Evolutionary conservation across 1,140 invertebrate genomes (phyloP).

Genomic region (Choristoneura fumiferana): DNA sequence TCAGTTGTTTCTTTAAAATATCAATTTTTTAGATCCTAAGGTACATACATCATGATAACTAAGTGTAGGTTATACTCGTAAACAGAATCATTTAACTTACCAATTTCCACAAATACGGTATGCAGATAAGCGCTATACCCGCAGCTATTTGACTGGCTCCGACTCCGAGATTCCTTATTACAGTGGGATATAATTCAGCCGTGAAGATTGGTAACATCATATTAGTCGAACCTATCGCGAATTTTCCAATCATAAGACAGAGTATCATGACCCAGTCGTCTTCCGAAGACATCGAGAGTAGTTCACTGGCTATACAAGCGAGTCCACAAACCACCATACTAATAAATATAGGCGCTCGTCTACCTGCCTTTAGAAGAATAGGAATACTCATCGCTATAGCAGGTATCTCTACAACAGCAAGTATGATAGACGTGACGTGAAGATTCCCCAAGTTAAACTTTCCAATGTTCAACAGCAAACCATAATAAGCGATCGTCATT

Average conservation of each 20-base stretch:
- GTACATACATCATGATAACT: no score
- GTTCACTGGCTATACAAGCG: constrained; percentile 80
- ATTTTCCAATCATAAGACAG: constrained; percentile 83
- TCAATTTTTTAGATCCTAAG: no score
- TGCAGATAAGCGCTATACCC: constrained; percentile 83
- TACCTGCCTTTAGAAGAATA: constrained; percentile 83
- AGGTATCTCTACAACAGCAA: constrained; percentile 85
- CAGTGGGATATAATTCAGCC: constrained; percentile 86
- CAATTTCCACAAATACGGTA: constrained; percentile 86
- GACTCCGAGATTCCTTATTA: constrained; percentile 85
- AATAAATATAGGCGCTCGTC: constrained; percentile 82
- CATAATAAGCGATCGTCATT: constrained; percentile 87
- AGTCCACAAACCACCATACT: constrained; percentile 82
- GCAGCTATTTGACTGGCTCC: constrained; percentile 85
- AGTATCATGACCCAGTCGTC: constrained; percentile 80
- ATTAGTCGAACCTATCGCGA: constrained; percentile 84
- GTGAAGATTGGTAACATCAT: constrained; percentile 87
- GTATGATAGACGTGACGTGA: constrained; percentile 83
- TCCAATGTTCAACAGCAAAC: constrained; percentile 84
- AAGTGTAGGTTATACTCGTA: no score
- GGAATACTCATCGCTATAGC: constrained; percentile 85
- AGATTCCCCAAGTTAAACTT: constrained; percentile 85
- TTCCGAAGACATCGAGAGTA: constrained; percentile 72
- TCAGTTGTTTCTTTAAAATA: no score
- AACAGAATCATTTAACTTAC: constrained; percentile 64